Conservation (phyloP, 2,113 vertebrate species). For the Sialia sialis region DNA sequence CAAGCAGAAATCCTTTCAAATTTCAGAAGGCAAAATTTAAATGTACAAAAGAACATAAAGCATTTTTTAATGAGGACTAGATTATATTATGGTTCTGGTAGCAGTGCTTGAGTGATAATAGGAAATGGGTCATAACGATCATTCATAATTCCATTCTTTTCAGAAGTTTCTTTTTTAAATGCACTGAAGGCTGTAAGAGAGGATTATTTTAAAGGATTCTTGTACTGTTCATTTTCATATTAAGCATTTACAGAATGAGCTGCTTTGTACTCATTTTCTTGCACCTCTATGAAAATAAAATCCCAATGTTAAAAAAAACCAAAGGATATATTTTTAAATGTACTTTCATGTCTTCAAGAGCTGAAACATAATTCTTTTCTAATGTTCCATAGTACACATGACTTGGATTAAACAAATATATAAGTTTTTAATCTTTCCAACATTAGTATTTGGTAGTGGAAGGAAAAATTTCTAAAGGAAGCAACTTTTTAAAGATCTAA, state of each 20-base stretch:
- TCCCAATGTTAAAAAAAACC: not conserved
- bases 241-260: not conserved
- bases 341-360: not conserved
- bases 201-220: not conserved
- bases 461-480: not conserved
- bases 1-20: not conserved
- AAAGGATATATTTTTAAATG: not conserved
- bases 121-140: not conserved
- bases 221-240: not conserved
- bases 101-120: not conserved
- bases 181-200: not conserved
- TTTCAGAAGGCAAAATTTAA: not conserved
- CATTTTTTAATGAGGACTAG: not conserved
- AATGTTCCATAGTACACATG: not conserved
- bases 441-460: not conserved
- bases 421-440: not conserved
- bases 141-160: not conserved
- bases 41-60: not conserved
- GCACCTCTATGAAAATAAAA: not conserved
- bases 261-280: not conserved
- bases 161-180: not conserved
- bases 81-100: conserved; percentile 10
- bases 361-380: not conserved
- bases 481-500: not conserved
- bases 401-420: not conserved